Evolutionary conservation across 1,140 invertebrate genomes (phyloP), one percentile per base, ranked within the genome.

Genomic region (Phthorimaea operculella): DNA sequence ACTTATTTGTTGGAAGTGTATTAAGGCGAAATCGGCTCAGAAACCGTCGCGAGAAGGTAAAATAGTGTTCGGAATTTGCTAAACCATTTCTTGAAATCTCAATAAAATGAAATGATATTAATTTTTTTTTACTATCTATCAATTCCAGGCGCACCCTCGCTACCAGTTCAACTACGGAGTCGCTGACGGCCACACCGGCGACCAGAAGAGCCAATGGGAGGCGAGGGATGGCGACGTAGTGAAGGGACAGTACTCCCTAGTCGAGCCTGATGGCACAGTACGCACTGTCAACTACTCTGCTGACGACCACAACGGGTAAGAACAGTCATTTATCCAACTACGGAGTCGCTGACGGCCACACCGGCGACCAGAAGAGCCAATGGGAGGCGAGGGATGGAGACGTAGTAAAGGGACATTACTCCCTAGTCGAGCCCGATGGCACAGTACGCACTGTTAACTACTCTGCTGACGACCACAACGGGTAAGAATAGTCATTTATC

Each of bases 101-200:
- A 4, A 28, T 28, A 28, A 6, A 28, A 28, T 4, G 6, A 28
- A 4, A 28, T 28, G n/a, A n/a, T n/a, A n/a, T n/a, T n/a, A n/a
- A n/a, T n/a, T n/a, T n/a, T n/a, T n/a, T n/a, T n/a, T n/a, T n/a
- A n/a, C n/a, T n/a, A n/a, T 28, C 21, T 28, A 28, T 28, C 21
- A 28, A 39, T 39, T 39, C 36, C 36, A 86, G 85, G 66, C 85
- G 57, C 79, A 90, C 78, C 91, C 90, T 57, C 88, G 89, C 60
- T 93, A 93, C 77, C 88, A 88, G 60, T 93, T 91, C 70, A 91
- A 90, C 65, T 93, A 93, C 69, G 90, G 89, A 11, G 90, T 93
- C 10, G 87, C 90, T 63, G 92, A 93, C 72, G 87, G 88, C 36
- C 88, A 90, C 75, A 93, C 90, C 18, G 90, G 92, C 59, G 90